Percentiles rank a stretch among this genome's conserved stretches.
These are phyloP conservation scores for Brachyptera putata DNA, from an alignment of 2,888 invertebrate species.

Conservation along the genomic window DNA sequence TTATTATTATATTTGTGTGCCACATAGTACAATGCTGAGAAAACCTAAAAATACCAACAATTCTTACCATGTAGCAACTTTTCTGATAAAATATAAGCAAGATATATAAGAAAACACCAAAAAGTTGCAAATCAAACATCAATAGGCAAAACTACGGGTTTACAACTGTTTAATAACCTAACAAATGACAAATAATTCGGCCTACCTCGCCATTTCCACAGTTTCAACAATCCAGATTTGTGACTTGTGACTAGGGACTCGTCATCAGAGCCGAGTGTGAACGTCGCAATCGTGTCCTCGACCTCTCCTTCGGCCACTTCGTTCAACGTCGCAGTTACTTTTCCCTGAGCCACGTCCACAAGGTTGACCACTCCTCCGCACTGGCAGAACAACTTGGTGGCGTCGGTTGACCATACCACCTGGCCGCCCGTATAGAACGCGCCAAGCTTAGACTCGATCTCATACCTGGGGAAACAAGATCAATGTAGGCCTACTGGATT, in stretches of 20 bases:
- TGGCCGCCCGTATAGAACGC: slow-evolving; percentile 81
- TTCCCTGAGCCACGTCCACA: slow-evolving; percentile 63
- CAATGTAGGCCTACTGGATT: too few species aligned
- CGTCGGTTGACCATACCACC: slow-evolving; percentile 68
- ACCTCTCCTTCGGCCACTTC: slow-evolving; percentile 51
- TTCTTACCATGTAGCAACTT: too few species aligned
- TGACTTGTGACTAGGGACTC: slow-evolving; percentile 69
- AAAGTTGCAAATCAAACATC: too few species aligned
- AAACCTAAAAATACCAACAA: too few species aligned
- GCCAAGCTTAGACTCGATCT: slow-evolving; percentile 64
- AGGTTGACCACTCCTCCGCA: slow-evolving; percentile 67
- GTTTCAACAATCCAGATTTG: slow-evolving; percentile 76
- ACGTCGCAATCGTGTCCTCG: slow-evolving; percentile 68
- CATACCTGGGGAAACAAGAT: slow-evolving; percentile 70
- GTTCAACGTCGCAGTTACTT: slow-evolving; percentile 54
- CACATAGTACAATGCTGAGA: too few species aligned
- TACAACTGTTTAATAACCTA: too few species aligned
- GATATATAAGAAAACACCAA: too few species aligned
- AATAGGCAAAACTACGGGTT: too few species aligned
- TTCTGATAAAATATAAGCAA: too few species aligned
- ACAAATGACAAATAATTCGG: too few species aligned
- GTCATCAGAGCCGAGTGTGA: slow-evolving; percentile 63
- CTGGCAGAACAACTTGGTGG: slow-evolving; percentile 67
- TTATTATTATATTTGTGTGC: too few species aligned
- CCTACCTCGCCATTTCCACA: slow-evolving; percentile 65